A percentile compares a stretch with the other conserved stretches of the same genome.
Conservation (phyloP, 2,113 vertebrate species). For the Mobula birostris region DNA sequence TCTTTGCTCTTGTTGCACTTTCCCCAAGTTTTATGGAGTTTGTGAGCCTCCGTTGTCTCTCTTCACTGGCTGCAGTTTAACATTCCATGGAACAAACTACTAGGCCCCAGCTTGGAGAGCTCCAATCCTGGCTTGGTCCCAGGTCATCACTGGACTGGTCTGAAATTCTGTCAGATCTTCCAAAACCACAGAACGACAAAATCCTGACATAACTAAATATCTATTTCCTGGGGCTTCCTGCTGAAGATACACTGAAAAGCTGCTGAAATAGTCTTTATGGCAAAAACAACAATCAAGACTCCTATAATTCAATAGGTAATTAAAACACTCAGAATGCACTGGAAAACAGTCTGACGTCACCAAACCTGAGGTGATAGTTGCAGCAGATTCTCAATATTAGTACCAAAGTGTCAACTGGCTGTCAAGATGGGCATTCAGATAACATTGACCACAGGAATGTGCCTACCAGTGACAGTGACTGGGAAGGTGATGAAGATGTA, state of each 20-base stretch:
- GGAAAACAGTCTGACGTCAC: not conserved
- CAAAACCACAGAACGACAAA: not conserved
- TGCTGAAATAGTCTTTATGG: not conserved
- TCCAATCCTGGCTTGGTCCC: not conserved
- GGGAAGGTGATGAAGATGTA: not conserved
- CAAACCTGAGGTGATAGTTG: not conserved
- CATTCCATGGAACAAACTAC: not conserved
- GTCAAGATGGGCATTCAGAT: not conserved
- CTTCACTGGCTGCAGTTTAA: not conserved
- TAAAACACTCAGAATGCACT: not conserved
- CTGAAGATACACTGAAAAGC: not conserved
- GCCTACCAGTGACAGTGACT: not conserved
- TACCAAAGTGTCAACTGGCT: not conserved
- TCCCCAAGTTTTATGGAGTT: no score
- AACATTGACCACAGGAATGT: conserved; percentile 13
- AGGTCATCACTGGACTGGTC: not conserved
- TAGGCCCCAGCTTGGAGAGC: not conserved
- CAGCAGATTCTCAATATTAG: not conserved
- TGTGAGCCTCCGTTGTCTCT: not conserved
- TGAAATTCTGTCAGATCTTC: not conserved
- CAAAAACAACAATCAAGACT: not conserved
- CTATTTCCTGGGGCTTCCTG: not conserved
- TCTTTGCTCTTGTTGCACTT: not conserved
- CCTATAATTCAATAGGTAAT: not conserved
- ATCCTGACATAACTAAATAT: not conserved